Conservation (phyloP, 2,888 invertebrate genomes). For the Gymnocheta viridis region DNA sequence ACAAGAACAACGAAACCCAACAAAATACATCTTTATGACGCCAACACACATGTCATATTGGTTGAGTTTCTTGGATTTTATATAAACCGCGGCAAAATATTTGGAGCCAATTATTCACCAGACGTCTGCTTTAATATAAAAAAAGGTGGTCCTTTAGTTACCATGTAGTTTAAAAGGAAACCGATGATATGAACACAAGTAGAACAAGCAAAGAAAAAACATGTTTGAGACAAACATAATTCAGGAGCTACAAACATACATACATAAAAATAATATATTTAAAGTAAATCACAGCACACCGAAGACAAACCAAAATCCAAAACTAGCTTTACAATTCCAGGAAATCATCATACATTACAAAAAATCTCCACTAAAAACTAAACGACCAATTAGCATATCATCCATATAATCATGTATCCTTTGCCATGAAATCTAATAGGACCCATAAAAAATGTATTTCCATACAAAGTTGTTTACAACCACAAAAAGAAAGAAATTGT, state of each 20-base stretch:
- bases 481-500: background rate
- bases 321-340: background rate
- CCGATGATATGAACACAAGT: background rate
- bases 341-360: background rate
- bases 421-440: background rate
- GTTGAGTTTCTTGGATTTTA: background rate
- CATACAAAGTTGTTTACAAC: background rate
- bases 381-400: background rate
- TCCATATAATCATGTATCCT: background rate
- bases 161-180: background rate
- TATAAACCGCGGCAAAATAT: conserved; percentile 7
- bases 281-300: background rate
- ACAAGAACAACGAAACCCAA: too few species aligned
- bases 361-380: background rate
- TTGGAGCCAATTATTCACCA: conserved; percentile 35
- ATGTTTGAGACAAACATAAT: background rate
- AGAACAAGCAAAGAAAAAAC: background rate
- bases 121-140: conserved; percentile 3
- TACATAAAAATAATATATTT: too few species aligned
- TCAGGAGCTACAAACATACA: too few species aligned
- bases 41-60: background rate
- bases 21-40: conserved; percentile 12
- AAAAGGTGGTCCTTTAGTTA: background rate
- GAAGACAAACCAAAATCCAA: background rate
- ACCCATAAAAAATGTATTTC: background rate